phyloP scores from a whole-genome alignment of 2,113 vertebrate genomes.

The Macaca fascicularis region T2T-MFA8v1.1 NC_088376.1:117770001-117770500 shows the following conservation, averaged over 20 bases:
- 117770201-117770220: background rate
- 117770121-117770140: background rate
- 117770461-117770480: background rate
- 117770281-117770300: no score
- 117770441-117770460: background rate
- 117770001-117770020: background rate
- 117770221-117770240: background rate
- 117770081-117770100: background rate
- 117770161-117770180: background rate
- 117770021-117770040: background rate
- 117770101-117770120: background rate
- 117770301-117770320: background rate
- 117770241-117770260: background rate
- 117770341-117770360: background rate
- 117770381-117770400: background rate
- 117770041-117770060: background rate
- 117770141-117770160: no score
- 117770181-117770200: background rate
- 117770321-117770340: background rate
- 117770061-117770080: background rate
- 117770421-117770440: background rate
- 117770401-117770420: background rate
- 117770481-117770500: no score
- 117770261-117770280: rapidly evolving
- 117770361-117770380: background rate